Percentiles rank a stretch among this genome's conserved stretches.
phyloP scores from a whole-genome alignment of 2,888 invertebrate species.

The Melanostoma mellinum region DNA sequence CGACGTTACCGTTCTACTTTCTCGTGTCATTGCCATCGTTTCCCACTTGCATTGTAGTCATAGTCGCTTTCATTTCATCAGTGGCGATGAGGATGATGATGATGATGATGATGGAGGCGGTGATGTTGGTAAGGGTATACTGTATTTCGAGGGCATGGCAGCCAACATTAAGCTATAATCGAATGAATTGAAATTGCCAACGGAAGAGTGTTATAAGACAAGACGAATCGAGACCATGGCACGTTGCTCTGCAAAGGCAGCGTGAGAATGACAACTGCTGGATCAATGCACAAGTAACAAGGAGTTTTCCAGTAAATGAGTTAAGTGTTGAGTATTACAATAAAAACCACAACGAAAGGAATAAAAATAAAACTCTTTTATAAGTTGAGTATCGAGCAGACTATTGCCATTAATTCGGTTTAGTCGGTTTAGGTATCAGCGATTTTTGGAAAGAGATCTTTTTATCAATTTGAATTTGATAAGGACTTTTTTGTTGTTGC shows the following conservation, averaged over 20 bases:
- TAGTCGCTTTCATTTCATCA: conserved; percentile 12
- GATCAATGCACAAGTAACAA: conserved; percentile 26
- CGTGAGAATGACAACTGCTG: conserved; percentile 56
- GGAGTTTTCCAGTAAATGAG: conserved; percentile 45
- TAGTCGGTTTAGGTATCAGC: background rate
- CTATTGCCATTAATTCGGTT: conserved; percentile 32
- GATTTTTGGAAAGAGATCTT: too few relatives aligned
- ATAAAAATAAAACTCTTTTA: conserved; percentile 1
- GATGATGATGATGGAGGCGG: background rate
- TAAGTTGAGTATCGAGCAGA: conserved; percentile 32
- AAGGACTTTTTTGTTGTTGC: too few relatives aligned
- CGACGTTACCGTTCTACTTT: conserved; percentile 9
- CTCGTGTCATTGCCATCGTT: conserved; percentile 33
- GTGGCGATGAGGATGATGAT: background rate
- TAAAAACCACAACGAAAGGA: background rate
- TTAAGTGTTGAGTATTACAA: conserved; percentile 54
- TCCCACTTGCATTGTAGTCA: conserved; percentile 36
- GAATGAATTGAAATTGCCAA: conserved; percentile 63
- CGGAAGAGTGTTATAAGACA: conserved; percentile 39
- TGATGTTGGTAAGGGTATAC: background rate
- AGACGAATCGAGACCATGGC: background rate
- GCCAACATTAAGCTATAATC: conserved; percentile 56
- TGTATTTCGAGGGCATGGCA: conserved; percentile 12
- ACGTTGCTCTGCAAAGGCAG: background rate
- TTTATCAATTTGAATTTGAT: too few relatives aligned